These are phyloP conservation scores for Rhynchomys soricoides DNA, from an alignment of 2,113 vertebrate genomes.

Conservation along the genomic window DNA sequence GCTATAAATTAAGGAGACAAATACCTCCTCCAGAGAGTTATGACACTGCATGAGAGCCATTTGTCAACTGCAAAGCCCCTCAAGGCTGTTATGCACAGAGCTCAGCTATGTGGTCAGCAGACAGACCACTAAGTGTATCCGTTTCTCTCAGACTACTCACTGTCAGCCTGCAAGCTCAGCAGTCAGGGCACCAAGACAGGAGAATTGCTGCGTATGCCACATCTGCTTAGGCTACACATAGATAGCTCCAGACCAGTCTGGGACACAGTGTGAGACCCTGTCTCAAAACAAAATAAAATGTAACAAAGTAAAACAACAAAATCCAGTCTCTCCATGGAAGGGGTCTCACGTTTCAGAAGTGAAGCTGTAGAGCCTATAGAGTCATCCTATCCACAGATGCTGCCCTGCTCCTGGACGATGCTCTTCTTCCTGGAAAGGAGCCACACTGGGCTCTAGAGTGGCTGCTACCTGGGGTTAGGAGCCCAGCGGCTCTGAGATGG, in stretches of 20 bases:
- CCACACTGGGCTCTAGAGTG: not conserved
- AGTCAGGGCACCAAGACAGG: not conserved
- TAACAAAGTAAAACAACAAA: not conserved
- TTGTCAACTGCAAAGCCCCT: not conserved
- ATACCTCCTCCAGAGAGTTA: rapidly evolving
- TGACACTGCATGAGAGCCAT: not conserved
- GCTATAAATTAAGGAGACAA: not conserved
- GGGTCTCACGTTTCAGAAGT: not conserved
- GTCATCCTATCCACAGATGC: not conserved
- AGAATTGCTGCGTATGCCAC: not conserved
- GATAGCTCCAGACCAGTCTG: not conserved
- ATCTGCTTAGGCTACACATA: not conserved
- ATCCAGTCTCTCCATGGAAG: not conserved
- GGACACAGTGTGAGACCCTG: too few relatives aligned
- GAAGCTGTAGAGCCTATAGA: too few relatives aligned
- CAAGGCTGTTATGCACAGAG: rapidly evolving
- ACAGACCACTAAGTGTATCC: not conserved
- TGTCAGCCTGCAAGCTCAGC: not conserved
- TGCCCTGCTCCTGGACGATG: not conserved
- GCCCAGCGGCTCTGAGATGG: not conserved
- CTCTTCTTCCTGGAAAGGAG: not conserved
- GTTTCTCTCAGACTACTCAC: not conserved
- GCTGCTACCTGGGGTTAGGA: not conserved
- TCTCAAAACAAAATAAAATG: not conserved
- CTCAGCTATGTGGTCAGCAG: not conserved